Conservation (phyloP, 2,888 invertebrate species). For the Aphrophora alni region DNA sequence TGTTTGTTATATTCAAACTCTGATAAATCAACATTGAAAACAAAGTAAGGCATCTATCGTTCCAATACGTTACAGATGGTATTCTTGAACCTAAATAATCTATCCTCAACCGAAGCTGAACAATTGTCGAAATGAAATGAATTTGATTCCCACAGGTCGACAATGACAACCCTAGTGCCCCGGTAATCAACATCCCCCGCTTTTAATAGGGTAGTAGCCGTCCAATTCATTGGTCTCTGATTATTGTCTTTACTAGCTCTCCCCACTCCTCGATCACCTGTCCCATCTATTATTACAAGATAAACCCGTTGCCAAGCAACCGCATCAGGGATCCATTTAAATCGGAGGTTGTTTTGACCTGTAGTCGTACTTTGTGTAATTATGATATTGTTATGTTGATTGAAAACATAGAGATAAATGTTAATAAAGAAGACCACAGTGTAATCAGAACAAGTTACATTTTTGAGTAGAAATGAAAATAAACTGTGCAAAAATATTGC, state of each 20-base stretch:
- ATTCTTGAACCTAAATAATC: too few species aligned
- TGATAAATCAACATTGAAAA: too few species aligned
- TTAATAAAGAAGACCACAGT: too few species aligned
- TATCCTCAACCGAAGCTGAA: background rate
- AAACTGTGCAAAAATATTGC: too few species aligned
- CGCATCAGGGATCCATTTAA: background rate
- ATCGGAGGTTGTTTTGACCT: background rate
- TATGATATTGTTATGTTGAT: too few species aligned
- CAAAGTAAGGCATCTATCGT: too few species aligned
- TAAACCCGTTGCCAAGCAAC: background rate
- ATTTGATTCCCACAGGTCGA: background rate
- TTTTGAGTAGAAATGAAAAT: too few species aligned
- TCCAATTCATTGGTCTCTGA: conserved; percentile 11
- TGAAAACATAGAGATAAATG: too few species aligned
- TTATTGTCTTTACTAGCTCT: background rate
- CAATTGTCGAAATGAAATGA: background rate
- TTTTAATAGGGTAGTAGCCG: background rate
- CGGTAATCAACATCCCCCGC: background rate
- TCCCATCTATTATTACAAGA: background rate
- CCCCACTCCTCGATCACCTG: background rate
- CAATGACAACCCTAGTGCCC: background rate
- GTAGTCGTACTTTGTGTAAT: background rate
- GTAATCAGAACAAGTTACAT: too few species aligned
- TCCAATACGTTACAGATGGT: too few species aligned
- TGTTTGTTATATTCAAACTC: too few species aligned